Evolutionary conservation across 2,113 vertebrate genomes (phyloP).

Genomic region (Carassius carassius): DNA sequence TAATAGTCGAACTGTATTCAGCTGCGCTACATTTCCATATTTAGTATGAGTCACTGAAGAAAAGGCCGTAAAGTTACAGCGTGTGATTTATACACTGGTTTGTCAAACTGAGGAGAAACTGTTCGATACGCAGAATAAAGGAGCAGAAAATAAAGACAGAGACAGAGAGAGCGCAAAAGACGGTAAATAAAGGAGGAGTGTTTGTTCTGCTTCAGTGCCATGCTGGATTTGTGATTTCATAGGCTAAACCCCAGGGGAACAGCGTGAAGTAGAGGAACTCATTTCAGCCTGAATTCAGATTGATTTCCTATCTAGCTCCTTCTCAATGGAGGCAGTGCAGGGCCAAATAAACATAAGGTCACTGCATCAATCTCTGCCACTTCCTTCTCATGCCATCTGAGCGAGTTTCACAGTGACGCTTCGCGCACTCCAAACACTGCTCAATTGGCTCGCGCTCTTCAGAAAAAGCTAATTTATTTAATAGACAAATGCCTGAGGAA

Average conservation of each 20-base stretch:
- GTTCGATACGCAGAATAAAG: constrained; percentile 11
- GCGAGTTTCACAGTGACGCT: constrained; percentile 50
- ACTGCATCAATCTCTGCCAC: constrained; percentile 52
- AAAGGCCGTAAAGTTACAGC: neutral
- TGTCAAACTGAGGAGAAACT: constrained; percentile 31
- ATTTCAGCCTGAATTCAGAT: constrained; percentile 53
- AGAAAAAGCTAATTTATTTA: constrained; percentile 16
- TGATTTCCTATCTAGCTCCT: constrained; percentile 51
- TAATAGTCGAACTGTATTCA: neutral
- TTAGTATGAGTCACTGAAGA: constrained; percentile 24
- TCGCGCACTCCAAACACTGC: constrained; percentile 18
- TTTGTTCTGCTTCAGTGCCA: constrained; percentile 47
- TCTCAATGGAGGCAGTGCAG: constrained; percentile 37
- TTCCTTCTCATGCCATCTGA: constrained; percentile 49
- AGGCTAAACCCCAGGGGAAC: constrained; percentile 29
- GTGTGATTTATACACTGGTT: constrained; percentile 38
- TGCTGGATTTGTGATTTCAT: constrained; percentile 55
- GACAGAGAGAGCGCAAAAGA: constrained; percentile 5
- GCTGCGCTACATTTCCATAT: neutral
- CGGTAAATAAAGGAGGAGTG: constrained; percentile 43
- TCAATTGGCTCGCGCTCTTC: constrained; percentile 5
- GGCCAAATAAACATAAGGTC: constrained; percentile 57
- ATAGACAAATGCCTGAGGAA: neutral
- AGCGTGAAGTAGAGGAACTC: constrained; percentile 33
- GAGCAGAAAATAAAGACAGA: neutral